Conservation (phyloP, 2,113 vertebrate species). For the Odontophorus gujanensis region DNA sequence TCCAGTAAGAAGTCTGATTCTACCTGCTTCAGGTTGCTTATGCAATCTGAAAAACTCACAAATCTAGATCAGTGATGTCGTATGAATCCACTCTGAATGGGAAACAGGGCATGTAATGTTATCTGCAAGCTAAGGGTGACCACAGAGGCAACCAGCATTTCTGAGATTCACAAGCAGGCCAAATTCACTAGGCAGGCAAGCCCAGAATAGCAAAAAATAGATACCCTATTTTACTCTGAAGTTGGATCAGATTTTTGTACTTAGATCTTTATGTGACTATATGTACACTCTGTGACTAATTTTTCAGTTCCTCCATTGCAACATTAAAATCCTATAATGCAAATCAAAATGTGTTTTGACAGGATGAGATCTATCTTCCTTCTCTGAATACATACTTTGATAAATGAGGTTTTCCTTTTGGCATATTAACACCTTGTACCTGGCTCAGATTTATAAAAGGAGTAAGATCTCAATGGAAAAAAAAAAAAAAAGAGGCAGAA, state of each 20-base stretch:
- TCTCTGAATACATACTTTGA: neutral
- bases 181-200: neutral
- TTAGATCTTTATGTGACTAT: neutral
- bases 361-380: neutral
- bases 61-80: neutral
- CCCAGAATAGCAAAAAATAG: neutral
- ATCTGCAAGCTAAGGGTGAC: neutral
- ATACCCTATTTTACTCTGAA: neutral
- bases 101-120: neutral
- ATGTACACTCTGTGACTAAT: neutral
- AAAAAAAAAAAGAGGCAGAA: neutral
- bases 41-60: neutral
- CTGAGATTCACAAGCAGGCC: neutral
- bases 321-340: neutral
- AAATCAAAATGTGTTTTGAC: constrained; percentile 5
- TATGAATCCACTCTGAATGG: neutral
- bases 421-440: neutral
- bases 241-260: neutral
- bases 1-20: neutral
- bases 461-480: neutral
- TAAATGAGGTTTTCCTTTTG: neutral
- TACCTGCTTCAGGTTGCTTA: neutral
- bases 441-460: neutral
- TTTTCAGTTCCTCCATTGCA: neutral
- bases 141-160: neutral